phyloP scores from a whole-genome alignment of 2,113 vertebrate species.

The Rhynchopsitta pachyrhyncha region DNA sequence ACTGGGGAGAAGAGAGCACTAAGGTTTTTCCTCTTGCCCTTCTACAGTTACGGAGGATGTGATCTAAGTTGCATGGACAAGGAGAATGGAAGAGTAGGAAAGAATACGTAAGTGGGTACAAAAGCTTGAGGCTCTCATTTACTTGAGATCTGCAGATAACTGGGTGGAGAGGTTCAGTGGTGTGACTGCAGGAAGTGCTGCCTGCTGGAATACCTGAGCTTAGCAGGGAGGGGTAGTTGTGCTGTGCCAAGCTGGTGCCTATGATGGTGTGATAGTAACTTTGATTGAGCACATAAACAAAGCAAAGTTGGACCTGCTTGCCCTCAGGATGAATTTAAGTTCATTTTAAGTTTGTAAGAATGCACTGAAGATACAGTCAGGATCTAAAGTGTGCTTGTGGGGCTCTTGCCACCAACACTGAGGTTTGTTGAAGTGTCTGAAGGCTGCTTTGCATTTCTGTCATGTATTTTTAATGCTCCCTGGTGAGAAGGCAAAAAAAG shows the following conservation, averaged over 20 bases:
- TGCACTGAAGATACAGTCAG: rapidly evolving
- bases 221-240: not conserved
- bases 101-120: not conserved
- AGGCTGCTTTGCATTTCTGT: slow-evolving; percentile 14
- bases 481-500: not conserved
- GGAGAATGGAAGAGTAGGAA: not conserved
- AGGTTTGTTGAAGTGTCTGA: not conserved
- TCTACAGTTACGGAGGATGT: not conserved
- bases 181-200: not conserved
- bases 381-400: not conserved
- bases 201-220: not conserved
- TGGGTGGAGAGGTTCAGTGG: not conserved
- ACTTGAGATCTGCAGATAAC: not conserved
- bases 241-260: not conserved
- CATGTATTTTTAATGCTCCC: slow-evolving; percentile 14
- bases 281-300: not conserved
- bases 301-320: not conserved
- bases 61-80: not conserved
- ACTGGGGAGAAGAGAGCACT: not conserved
- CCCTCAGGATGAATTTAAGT: not conserved
- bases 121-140: not conserved
- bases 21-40: not conserved
- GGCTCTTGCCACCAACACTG: not conserved
- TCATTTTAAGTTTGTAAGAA: not conserved
- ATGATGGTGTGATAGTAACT: not conserved